Evolutionary conservation across 30 jellyfish, hydroid and myxozoan species (phyloP).

Genomic region (Pseudorhiza aurosa): DNA sequence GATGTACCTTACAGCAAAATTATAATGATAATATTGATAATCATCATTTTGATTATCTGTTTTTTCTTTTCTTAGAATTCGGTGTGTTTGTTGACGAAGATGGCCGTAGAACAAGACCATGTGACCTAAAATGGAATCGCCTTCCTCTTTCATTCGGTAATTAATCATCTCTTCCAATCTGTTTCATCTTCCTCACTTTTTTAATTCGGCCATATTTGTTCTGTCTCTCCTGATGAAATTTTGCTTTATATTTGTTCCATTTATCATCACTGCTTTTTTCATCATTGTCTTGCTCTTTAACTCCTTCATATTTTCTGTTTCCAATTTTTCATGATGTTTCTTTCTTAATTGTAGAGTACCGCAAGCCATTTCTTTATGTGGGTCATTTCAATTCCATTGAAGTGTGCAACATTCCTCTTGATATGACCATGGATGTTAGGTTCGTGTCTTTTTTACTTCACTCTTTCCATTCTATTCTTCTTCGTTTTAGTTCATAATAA

Average conservation of each 20-base stretch:
- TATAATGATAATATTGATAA: too few species aligned
- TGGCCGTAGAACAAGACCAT: conserved; percentile 93
- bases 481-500: too few species aligned
- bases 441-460: background rate
- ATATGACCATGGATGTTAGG: conserved; percentile 77
- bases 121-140: conserved; percentile 95
- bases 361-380: conserved; percentile 80
- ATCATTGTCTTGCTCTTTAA: too few species aligned
- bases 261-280: too few species aligned
- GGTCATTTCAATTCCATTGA: conserved; percentile 86
- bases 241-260: too few species aligned
- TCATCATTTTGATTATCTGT: background rate
- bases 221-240: too few species aligned
- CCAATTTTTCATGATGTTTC: background rate
- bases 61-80: conserved; percentile 58
- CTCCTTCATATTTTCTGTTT: too few species aligned
- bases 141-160: conserved; percentile 91
- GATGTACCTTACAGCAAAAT: too few species aligned
- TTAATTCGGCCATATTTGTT: too few species aligned
- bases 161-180: too few species aligned
- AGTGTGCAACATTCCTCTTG: conserved; percentile 85
- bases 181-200: background rate
- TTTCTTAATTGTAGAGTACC: conserved; percentile 69
- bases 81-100: conserved; percentile 96
- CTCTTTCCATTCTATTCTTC: too few species aligned